Evolutionary conservation across 2,888 invertebrate genomes (phyloP).

Genomic region (Caenorhabditis zanzibari): DNA sequence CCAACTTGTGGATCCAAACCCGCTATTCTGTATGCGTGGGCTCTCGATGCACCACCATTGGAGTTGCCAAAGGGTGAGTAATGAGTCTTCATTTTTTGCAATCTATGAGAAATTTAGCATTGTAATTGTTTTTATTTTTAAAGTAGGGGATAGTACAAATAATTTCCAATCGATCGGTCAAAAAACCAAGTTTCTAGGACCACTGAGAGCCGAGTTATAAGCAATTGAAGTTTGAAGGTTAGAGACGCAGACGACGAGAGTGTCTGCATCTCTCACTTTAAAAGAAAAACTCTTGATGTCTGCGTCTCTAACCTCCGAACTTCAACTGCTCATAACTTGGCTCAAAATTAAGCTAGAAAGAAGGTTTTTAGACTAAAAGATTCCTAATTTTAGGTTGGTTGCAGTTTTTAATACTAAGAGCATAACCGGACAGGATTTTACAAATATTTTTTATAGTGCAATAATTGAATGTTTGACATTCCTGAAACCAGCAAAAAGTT

Average conservation of each 20-base stretch:
- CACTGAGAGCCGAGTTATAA: neutral
- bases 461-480: no score
- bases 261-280: no score
- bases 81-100: no score
- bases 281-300: neutral
- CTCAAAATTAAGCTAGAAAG: neutral
- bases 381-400: no score
- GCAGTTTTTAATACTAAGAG: no score
- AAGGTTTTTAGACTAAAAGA: neutral
- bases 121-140: no score
- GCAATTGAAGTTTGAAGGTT: neutral
- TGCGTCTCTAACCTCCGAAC: neutral
- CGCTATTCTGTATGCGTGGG: slow-evolving; percentile 93
- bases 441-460: no score
- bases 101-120: no score
- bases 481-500: no score
- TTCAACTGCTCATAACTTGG: neutral
- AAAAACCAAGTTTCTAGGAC: neutral
- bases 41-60: slow-evolving; percentile 91
- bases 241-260: neutral
- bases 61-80: slow-evolving; percentile 88
- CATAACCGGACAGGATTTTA: no score
- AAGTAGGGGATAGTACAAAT: no score
- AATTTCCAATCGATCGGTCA: neutral
- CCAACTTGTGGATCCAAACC: slow-evolving; percentile 89